A percentile compares a stretch with the other conserved stretches of the same genome.
phyloP scores from a whole-genome alignment of 1,140 invertebrate genomes.

The Harlomillsia oculata region DNA sequence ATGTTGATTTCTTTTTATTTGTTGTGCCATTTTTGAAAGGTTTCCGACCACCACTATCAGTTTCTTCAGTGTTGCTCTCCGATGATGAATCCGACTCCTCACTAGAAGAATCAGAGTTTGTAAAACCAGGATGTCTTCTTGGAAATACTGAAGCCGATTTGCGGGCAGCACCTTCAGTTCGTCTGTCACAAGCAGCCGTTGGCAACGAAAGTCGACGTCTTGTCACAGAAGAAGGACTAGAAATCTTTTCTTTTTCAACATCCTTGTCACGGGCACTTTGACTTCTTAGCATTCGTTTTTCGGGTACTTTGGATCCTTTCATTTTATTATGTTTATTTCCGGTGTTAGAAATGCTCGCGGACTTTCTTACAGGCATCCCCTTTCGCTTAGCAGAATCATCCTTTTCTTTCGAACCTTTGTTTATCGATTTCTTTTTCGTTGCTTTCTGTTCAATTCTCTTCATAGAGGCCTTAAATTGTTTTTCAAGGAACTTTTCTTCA shows the following conservation, averaged over 20 bases:
- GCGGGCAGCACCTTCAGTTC: constrained; percentile 23
- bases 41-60: too few relatives aligned
- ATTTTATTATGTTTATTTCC: constrained; percentile 8
- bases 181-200: constrained; percentile 5
- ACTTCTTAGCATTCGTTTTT: constrained; percentile 25
- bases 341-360: background rate
- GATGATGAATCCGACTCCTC: constrained; percentile 6
- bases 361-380: background rate
- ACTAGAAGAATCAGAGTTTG: constrained; percentile 3
- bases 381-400: background rate
- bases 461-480: constrained; percentile 28
- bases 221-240: constrained; percentile 5
- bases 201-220: constrained; percentile 11
- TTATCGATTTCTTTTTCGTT: constrained; percentile 11
- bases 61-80: too few relatives aligned
- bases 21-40: too few relatives aligned
- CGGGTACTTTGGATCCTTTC: constrained; percentile 8
- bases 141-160: constrained; percentile 27
- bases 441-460: constrained; percentile 22
- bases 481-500: constrained; percentile 33
- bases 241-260: background rate
- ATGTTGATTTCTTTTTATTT: too few relatives aligned
- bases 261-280: constrained; percentile 17
- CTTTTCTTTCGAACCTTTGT: constrained; percentile 1
- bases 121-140: constrained; percentile 1